Conservation (phyloP, 2,113 vertebrate species). For the Isurus oxyrinchus region DNA sequence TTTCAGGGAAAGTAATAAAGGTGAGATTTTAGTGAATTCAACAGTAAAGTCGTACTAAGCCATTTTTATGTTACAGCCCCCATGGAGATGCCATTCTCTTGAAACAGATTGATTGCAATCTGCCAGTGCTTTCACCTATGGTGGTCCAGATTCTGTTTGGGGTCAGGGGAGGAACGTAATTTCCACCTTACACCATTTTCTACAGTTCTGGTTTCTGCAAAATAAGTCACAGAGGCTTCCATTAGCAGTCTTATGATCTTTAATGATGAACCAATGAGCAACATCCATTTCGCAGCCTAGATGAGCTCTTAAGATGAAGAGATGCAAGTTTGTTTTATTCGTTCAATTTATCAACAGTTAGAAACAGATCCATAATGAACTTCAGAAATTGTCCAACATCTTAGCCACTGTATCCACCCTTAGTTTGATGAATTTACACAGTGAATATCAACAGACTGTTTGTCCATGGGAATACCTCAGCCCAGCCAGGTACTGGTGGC, state of each 20-base stretch:
- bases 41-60: neutral
- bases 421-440: neutral
- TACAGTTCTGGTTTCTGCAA: neutral
- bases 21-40: neutral
- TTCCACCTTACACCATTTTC: neutral
- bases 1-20: constrained; percentile 12
- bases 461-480: neutral
- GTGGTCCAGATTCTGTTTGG: neutral
- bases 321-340: neutral
- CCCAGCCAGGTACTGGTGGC: neutral
- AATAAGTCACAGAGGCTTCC: too few relatives aligned
- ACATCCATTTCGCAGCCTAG: neutral
- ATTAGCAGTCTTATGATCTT: neutral
- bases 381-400: neutral
- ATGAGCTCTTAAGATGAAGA: neutral
- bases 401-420: neutral
- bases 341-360: neutral
- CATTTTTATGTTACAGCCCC: neutral
- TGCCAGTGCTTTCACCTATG: neutral
- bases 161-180: neutral
- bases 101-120: neutral
- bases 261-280: neutral
- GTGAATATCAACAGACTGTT: neutral
- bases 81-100: neutral
- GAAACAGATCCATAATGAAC: neutral